These are phyloP conservation scores for Pantala flavescens DNA, from an alignment of 1,140 invertebrate species.

Conservation along the genomic window DNA sequence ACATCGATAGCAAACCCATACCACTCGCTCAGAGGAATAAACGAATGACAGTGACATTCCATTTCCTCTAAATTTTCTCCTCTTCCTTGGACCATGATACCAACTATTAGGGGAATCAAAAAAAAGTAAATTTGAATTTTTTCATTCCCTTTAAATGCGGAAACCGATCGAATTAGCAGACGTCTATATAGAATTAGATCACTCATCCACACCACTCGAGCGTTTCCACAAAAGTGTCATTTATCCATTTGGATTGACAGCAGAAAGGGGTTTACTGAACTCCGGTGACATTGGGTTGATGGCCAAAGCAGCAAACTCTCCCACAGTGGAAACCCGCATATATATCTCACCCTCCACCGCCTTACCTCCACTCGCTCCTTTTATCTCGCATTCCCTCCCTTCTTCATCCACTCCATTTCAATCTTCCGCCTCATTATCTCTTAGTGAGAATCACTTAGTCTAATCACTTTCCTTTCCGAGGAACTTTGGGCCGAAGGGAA, in stretches of 20 bases:
- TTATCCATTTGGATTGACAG: not conserved
- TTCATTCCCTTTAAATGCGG: too few species aligned
- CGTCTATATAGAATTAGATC: too few species aligned
- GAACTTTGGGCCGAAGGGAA: not conserved
- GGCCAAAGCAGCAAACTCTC: not conserved
- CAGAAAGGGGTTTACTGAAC: not conserved
- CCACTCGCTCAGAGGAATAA: too few species aligned
- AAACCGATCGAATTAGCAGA: too few species aligned
- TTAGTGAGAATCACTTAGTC: not conserved
- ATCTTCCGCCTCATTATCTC: not conserved
- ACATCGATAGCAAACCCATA: too few species aligned
- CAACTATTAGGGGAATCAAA: too few species aligned
- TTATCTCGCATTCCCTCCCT: not conserved
- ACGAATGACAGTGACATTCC: too few species aligned
- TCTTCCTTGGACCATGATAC: too few species aligned
- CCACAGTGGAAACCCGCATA: not conserved
- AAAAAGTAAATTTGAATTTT: too few species aligned
- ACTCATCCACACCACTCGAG: not conserved
- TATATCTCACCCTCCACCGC: not conserved
- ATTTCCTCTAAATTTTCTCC: too few species aligned
- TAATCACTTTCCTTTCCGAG: not conserved
- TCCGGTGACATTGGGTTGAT: not conserved
- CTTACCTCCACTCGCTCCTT: not conserved
- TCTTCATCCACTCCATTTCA: not conserved
- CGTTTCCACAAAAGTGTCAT: not conserved